phyloP scores from a whole-genome alignment of 1,140 invertebrate genomes.

The Hyles vespertilio region DNA sequence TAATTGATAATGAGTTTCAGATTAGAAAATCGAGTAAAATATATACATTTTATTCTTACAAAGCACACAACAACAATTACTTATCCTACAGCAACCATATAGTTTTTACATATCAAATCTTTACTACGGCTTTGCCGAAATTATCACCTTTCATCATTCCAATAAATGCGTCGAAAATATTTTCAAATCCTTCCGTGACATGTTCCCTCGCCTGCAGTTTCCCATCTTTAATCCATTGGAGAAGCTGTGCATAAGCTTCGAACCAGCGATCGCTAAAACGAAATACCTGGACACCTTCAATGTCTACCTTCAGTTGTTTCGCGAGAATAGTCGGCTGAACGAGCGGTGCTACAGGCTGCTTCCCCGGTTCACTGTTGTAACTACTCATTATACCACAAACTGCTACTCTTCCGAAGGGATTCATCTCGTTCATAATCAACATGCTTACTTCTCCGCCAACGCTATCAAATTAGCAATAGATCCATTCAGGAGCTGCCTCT shows the following conservation, averaged over 20 bases:
- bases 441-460: conserved; percentile 79
- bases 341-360: conserved; percentile 30
- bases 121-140: conserved; percentile 78
- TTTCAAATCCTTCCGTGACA: conserved; percentile 77
- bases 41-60: neutral
- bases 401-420: conserved; percentile 71
- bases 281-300: conserved; percentile 43
- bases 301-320: conserved; percentile 52
- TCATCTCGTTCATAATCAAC: conserved; percentile 77
- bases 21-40: too few species aligned
- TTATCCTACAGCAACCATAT: too few species aligned
- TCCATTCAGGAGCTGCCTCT: conserved; percentile 76
- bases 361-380: conserved; percentile 43
- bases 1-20: too few species aligned
- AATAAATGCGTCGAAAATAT: conserved; percentile 77
- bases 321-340: conserved; percentile 67
- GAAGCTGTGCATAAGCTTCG: conserved; percentile 65
- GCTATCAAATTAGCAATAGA: conserved; percentile 78
- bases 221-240: conserved; percentile 73
- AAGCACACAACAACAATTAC: too few species aligned
- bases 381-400: conserved; percentile 76
- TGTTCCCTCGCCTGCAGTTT: conserved; percentile 76
- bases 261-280: conserved; percentile 42
- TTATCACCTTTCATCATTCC: conserved; percentile 77
- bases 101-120: conserved; percentile 37